Evolutionary conservation across 2,113 vertebrate genomes (phyloP), one percentile per base, ranked within the genome.

Genomic region (Egretta garzetta): DNA sequence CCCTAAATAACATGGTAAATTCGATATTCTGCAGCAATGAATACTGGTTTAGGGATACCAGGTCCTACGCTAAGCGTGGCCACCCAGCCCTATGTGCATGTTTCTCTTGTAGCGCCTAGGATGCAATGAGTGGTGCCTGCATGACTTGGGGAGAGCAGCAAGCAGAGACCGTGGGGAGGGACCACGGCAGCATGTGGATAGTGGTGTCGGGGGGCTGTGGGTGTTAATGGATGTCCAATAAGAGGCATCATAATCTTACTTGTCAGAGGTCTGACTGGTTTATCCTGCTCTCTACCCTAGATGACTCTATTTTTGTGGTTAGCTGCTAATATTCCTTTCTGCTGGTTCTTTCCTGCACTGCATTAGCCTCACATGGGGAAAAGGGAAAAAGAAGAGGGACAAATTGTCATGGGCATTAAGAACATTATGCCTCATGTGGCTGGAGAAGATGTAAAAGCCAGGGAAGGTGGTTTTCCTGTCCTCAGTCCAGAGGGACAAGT

Each of bases 111-210:
- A 18, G 27, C 17, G 8, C 23, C 17, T 59, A 50, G 47, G 7
- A 7, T 21, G 23, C 33, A 30, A 33, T 18, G 50, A 27, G 35
- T 53, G 39, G 7, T 14, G 20, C 43, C 84, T 71, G 35, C 4
- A 1, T 16, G 30, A 60, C 9, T 43, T 9, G 6, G 37, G 39
- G 58, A 79, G 35, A 80, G 14, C 23, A 68, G n/a, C 41, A 75
- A 67, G 39, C 21, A 64, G 58, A 93, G 14, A 32, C 12, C 2
- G 1, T 19, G 43, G 56, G n/a, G 14, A 70, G 17, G 6, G 18
- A 68, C 14, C 7, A 50, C 1, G 1, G 58, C 30, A 21, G 11
- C 43, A 68, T 0, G 4, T 21, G 79, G 55, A 17, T 0, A 30
- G 24, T 7, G 17, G 35, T 67, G n/a, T 12, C 2, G 6, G 6